phyloP scores from a whole-genome alignment of 2,888 invertebrate genomes.

The Pammene fasciana region DNA sequence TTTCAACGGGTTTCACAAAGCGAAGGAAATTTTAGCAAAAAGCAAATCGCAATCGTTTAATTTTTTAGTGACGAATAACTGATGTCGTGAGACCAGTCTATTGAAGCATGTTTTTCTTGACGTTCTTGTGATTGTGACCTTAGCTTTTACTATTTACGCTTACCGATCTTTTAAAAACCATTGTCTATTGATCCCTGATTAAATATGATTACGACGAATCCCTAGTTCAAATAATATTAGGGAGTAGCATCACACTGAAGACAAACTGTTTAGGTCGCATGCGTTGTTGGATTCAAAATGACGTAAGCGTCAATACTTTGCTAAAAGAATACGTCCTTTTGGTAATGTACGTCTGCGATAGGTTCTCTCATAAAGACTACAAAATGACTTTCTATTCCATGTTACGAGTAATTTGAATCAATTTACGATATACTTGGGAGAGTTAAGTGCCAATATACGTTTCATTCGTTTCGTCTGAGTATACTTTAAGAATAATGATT shows the following conservation, averaged over 20 bases:
- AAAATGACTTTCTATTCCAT: constrained; percentile 64
- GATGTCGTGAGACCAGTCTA: constrained; percentile 49
- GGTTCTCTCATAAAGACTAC: constrained; percentile 38
- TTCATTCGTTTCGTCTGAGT: constrained; percentile 19
- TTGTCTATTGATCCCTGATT: neutral
- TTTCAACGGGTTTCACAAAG: neutral
- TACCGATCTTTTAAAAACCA: neutral
- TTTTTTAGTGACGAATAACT: constrained; percentile 47
- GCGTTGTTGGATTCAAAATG: neutral
- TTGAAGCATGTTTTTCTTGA: constrained; percentile 54
- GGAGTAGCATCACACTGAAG: neutral
- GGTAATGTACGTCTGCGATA: constrained; percentile 43
- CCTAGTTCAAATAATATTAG: neutral
- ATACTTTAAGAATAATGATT: neutral
- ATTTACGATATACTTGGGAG: constrained; percentile 25
- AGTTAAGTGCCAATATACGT: constrained; percentile 25
- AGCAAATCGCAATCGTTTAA: constrained; percentile 40
- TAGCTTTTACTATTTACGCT: neutral
- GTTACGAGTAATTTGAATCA: constrained; percentile 42
- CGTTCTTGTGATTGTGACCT: constrained; percentile 50
- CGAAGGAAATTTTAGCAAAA: constrained; percentile 43
- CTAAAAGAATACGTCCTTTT: constrained; percentile 50
- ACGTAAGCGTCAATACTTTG: neutral
- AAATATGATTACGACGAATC: neutral
- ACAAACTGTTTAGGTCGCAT: neutral